These are phyloP conservation scores for Hipposideros armiger DNA, from an alignment of 2,113 vertebrate genomes.

Conservation along the genomic window DNA sequence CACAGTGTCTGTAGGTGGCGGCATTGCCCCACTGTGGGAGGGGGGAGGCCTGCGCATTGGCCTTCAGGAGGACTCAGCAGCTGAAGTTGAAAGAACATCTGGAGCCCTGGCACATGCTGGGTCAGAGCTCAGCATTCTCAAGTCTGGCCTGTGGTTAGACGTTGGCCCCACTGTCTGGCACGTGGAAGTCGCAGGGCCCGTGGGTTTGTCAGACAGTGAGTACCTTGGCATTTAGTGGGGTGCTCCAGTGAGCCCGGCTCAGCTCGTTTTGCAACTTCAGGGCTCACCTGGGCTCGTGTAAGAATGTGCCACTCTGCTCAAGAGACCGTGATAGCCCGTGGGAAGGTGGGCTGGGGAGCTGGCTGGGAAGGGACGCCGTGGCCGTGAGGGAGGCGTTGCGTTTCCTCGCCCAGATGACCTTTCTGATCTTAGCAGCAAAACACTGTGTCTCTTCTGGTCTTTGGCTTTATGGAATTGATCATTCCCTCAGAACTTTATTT, in stretches of 20 bases:
- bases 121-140: background rate
- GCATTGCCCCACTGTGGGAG: background rate
- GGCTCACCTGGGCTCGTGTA: background rate
- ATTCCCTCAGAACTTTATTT: background rate
- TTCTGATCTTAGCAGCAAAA: background rate
- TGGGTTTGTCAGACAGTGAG: background rate
- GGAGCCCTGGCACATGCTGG: background rate
- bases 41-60: background rate
- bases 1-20: slow-evolving; percentile 56
- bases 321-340: background rate
- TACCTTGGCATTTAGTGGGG: background rate
- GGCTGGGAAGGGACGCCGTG: no score
- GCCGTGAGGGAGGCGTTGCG: background rate
- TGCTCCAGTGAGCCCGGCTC: background rate
- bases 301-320: background rate
- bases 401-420: background rate
- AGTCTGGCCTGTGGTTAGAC: background rate
- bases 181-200: background rate
- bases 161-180: background rate
- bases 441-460: background rate
- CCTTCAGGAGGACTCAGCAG: background rate
- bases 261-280: background rate
- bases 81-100: background rate
- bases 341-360: background rate
- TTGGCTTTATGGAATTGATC: background rate